Conservation (phyloP, 2,113 vertebrate species). For the Caretta caretta region DNA sequence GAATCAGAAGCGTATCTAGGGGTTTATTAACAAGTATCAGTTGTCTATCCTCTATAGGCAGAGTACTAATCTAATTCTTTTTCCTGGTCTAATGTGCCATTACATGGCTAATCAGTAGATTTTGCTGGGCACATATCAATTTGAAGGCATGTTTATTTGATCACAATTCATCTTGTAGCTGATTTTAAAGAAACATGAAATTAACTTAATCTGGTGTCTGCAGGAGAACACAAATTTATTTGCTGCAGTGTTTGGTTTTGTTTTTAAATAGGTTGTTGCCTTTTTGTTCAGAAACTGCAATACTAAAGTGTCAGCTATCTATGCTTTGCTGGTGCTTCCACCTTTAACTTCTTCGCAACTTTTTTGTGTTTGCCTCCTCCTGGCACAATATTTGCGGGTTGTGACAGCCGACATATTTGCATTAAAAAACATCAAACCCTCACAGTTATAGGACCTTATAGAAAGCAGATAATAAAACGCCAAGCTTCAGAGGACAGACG, state of each 20-base stretch:
- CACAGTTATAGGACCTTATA: neutral
- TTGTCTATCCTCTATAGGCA: constrained; percentile 56
- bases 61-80: constrained; percentile 49
- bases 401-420: neutral
- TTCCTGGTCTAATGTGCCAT: constrained; percentile 56
- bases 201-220: neutral
- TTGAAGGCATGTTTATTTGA: constrained; percentile 24
- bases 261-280: neutral
- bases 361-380: neutral
- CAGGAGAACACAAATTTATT: neutral
- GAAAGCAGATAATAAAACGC: neutral
- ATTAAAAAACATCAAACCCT: neutral
- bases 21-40: constrained; percentile 66
- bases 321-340: rapidly evolving
- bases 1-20: constrained; percentile 62
- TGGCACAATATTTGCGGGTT: neutral
- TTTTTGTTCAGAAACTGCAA: neutral
- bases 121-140: neutral
- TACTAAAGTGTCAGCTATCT: neutral
- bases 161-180: neutral
- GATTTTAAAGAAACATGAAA: constrained; percentile 19
- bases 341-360: neutral
- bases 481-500: neutral
- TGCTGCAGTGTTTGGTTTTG: neutral
- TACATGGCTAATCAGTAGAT: constrained; percentile 53